A percentile compares a stretch with the other conserved stretches of the same genome.
Evolutionary conservation across 2,888 invertebrate species (phyloP).

Genomic region (Sarcophaga rosellei): DNA sequence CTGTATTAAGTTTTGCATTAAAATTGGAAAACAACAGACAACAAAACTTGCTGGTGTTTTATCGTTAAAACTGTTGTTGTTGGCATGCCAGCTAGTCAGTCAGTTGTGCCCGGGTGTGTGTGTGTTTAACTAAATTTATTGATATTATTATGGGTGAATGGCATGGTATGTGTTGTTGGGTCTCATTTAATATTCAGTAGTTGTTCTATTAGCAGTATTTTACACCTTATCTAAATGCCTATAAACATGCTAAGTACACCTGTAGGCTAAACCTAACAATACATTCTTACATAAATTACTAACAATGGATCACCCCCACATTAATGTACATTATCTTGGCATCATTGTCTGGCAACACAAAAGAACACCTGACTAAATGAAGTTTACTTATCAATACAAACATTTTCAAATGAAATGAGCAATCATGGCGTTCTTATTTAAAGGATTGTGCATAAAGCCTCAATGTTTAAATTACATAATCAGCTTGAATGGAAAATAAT

Average conservation of each 20-base stretch:
- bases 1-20: background rate
- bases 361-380: too few species aligned
- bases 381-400: too few species aligned
- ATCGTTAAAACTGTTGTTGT: conserved; percentile 14
- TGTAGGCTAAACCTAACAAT: conserved; percentile 47
- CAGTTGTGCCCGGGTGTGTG: background rate
- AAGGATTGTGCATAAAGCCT: too few species aligned
- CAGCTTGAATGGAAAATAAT: too few species aligned
- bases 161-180: conserved; percentile 4
- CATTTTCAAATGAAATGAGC: too few species aligned
- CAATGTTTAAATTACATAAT: too few species aligned
- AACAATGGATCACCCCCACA: background rate
- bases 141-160: background rate
- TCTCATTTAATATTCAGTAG: conserved; percentile 18
- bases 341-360: too few species aligned
- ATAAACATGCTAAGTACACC: conserved; percentile 60
- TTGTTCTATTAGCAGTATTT: conserved; percentile 51
- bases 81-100: background rate
- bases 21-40: background rate
- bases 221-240: conserved; percentile 51
- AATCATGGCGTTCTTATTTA: too few species aligned
- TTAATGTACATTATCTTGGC: too few species aligned
- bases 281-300: conserved; percentile 13
- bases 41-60: background rate
- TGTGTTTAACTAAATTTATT: background rate